These are phyloP conservation scores for Hermatobates lingyangjiaoensis DNA, from an alignment of 1,140 invertebrate species.

Conservation along the genomic window DNA sequence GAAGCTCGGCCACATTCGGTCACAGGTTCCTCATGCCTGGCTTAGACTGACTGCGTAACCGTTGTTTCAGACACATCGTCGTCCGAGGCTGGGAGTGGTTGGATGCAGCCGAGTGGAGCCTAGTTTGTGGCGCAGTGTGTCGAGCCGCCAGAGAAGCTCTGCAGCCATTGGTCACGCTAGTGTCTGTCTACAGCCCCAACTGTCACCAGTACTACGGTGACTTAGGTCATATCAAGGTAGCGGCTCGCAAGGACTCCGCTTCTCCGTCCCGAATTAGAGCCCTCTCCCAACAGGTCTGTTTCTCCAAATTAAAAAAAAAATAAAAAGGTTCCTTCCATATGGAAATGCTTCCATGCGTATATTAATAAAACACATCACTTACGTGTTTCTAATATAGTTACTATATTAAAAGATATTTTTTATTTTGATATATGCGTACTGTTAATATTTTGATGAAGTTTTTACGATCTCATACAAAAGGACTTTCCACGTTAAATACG, in stretches of 20 bases:
- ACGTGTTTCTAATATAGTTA: too few species aligned
- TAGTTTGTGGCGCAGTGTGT: slow-evolving; percentile 56
- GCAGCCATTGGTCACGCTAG: slow-evolving; percentile 63
- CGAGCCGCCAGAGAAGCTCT: slow-evolving; percentile 65
- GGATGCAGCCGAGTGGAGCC: slow-evolving; percentile 64
- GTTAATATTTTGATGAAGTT: too few species aligned
- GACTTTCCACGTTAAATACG: too few species aligned
- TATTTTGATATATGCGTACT: too few species aligned
- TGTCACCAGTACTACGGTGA: slow-evolving; percentile 88
- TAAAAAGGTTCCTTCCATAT: too few species aligned
- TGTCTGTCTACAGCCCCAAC: slow-evolving; percentile 66
- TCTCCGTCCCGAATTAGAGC: slow-evolving; percentile 34
- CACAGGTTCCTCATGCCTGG: too few species aligned
- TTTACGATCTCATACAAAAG: too few species aligned
- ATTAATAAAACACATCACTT: too few species aligned
- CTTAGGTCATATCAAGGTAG: slow-evolving; percentile 78
- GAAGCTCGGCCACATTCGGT: slow-evolving; percentile 66
- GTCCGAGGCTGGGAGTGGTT: slow-evolving; percentile 62
- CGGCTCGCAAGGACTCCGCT: slow-evolving; percentile 66
- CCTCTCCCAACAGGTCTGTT: slow-evolving; percentile 57
- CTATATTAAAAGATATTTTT: too few species aligned
- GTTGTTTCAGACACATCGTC: slow-evolving; percentile 72
- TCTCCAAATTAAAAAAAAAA: slow-evolving; percentile 12
- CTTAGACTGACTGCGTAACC: too few species aligned
- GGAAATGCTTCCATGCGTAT: too few species aligned